Evolutionary conservation across 30 jellyfish, hydroid and myxozoan genomes (phyloP).

Genomic region (Turritopsis dohrnii): DNA sequence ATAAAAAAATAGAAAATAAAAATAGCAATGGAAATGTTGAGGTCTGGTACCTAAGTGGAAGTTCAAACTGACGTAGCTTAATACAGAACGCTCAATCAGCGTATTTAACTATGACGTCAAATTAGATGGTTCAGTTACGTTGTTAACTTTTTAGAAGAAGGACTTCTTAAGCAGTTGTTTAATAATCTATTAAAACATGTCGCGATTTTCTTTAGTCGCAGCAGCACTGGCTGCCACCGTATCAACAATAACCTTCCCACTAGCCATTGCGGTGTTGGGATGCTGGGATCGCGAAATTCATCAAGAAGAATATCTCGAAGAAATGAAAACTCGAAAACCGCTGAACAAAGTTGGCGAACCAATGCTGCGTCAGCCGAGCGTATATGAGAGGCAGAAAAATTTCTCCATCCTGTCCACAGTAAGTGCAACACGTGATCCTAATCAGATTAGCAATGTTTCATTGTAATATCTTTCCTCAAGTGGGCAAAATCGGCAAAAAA

Average conservation of each 20-base stretch:
- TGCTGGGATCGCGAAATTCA: constrained; percentile 2
- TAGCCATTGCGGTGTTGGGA: background rate
- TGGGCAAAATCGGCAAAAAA: too few species aligned
- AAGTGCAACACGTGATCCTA: too few species aligned
- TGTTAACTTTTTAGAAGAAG: background rate
- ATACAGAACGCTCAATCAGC: background rate
- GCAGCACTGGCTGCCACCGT: background rate
- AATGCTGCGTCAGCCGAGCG: background rate
- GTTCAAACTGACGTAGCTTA: too few species aligned
- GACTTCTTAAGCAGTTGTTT: too few species aligned
- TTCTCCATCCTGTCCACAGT: constrained; percentile 5
- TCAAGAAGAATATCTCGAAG: constrained; percentile 1
- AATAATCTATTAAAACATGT: too few species aligned
- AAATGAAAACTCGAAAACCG: constrained; percentile 6
- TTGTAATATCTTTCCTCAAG: too few species aligned
- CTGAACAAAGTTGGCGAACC: constrained; percentile 12
- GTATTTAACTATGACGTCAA: background rate
- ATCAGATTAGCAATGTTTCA: too few species aligned
- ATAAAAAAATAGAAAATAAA: too few species aligned
- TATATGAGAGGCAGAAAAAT: background rate
- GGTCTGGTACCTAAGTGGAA: background rate
- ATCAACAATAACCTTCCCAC: background rate
- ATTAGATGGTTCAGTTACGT: background rate
- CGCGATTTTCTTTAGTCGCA: background rate
- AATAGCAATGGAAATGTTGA: background rate